Percentiles rank a stretch among this genome's conserved stretches.
Conservation (phyloP, 2,888 invertebrate genomes). For the Epistrophe grossulariae region DNA sequence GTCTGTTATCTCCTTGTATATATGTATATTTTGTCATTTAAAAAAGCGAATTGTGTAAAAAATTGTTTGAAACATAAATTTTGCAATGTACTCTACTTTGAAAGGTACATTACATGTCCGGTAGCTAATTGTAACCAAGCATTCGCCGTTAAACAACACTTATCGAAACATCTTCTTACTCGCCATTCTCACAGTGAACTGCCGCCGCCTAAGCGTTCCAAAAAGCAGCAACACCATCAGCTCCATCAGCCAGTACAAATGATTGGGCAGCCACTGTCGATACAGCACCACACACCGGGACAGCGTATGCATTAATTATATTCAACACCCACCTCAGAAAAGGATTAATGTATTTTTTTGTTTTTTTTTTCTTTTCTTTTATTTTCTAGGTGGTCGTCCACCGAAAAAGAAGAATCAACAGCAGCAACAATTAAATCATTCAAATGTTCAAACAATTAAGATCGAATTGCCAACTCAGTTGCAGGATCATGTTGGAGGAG, state of each 20-base stretch:
- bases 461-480: conserved; percentile 81
- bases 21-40: conserved; percentile 29
- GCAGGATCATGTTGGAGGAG: conserved; percentile 79
- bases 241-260: conserved; percentile 81
- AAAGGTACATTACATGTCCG: conserved; percentile 83
- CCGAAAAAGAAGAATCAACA: conserved; percentile 81
- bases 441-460: conserved; percentile 79
- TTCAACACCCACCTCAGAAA: not conserved
- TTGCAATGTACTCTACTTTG: conserved; percentile 76
- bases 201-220: conserved; percentile 83
- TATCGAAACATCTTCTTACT: conserved; percentile 83
- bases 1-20: conserved; percentile 24
- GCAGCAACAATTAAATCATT: conserved; percentile 78
- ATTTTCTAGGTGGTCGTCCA: conserved; percentile 81
- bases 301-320: conserved; percentile 80
- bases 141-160: conserved; percentile 84
- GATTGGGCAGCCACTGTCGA: conserved; percentile 83
- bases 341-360: conserved; percentile 12
- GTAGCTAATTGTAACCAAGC: conserved; percentile 83
- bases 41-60: conserved; percentile 67
- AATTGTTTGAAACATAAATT: conserved; percentile 73
- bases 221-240: conserved; percentile 81
- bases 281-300: conserved; percentile 81
- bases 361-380: conserved; percentile 16
- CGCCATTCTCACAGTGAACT: conserved; percentile 83